A percentile compares a stretch with the other conserved stretches of the same genome.
Conservation (phyloP, 2,113 vertebrate species). For the Anseranas semipalmata region DNA sequence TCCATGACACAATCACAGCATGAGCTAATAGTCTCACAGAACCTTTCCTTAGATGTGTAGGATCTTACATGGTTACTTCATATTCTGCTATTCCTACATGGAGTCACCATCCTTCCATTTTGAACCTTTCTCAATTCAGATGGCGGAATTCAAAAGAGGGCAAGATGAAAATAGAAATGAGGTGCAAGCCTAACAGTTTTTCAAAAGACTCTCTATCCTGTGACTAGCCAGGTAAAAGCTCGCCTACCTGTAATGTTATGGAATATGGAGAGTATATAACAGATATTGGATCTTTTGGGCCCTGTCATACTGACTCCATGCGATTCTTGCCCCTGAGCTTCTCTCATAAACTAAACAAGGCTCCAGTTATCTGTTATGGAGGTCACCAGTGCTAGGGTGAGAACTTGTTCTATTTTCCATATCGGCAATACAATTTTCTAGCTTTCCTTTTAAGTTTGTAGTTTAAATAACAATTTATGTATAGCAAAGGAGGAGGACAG, state of each 20-base stretch:
- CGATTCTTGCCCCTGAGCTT: background rate
- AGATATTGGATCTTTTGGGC: background rate
- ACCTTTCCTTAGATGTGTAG: background rate
- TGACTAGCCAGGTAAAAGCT: background rate
- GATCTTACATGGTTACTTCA: background rate
- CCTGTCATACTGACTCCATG: background rate
- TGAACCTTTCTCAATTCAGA: background rate
- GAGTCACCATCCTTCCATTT: background rate
- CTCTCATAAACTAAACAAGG: background rate
- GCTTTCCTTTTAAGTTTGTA: background rate
- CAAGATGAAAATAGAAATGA: background rate
- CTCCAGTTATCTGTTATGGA: background rate
- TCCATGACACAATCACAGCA: background rate
- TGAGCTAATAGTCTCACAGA: background rate
- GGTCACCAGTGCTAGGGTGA: background rate
- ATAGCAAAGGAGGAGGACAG: background rate
- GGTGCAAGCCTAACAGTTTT: background rate
- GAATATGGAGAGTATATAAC: background rate
- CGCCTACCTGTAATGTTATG: background rate
- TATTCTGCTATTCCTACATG: background rate
- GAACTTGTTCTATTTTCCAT: background rate
- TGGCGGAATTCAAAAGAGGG: background rate
- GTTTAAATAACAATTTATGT: background rate
- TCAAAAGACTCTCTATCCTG: background rate
- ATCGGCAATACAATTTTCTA: background rate